phyloP scores from a whole-genome alignment of 2,113 vertebrate species.

The Boleophthalmus pectinirostris region DNA sequence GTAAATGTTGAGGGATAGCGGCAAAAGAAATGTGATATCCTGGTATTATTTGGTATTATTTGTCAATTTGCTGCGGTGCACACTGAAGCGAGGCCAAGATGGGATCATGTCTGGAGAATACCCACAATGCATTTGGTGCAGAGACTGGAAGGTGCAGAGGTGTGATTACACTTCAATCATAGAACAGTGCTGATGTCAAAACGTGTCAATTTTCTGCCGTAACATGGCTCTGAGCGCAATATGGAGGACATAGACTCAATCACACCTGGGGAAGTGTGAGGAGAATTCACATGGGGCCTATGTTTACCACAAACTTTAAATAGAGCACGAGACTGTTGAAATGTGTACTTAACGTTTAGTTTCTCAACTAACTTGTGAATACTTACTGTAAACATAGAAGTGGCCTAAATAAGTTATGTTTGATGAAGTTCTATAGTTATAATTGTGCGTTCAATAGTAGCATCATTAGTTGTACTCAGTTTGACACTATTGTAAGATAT shows the following conservation, averaged over 20 bases:
- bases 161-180: constrained; percentile 71
- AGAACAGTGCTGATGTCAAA: constrained; percentile 50
- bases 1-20: constrained; percentile 38
- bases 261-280: constrained; percentile 14
- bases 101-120: constrained; percentile 67
- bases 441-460: too few species aligned
- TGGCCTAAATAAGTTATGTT: too few species aligned
- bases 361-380: background rate
- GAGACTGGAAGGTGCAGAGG: constrained; percentile 43
- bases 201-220: constrained; percentile 60
- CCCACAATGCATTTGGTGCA: constrained; percentile 63
- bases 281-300: background rate
- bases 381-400: too few species aligned
- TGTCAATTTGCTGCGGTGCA: constrained; percentile 58
- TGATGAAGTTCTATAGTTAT: too few species aligned
- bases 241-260: constrained; percentile 60
- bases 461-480: too few species aligned
- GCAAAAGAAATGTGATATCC: constrained; percentile 64
- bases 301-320: background rate
- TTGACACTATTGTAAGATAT: too few species aligned
- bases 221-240: constrained; percentile 48
- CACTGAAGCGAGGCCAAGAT: constrained; percentile 49
- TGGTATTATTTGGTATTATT: constrained; percentile 59
- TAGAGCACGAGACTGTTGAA: background rate
- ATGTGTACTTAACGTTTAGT: background rate